Evolutionary conservation across 2,113 vertebrate genomes (phyloP), one percentile per base, ranked within the genome.

Genomic region (Xiphophorus maculatus): DNA sequence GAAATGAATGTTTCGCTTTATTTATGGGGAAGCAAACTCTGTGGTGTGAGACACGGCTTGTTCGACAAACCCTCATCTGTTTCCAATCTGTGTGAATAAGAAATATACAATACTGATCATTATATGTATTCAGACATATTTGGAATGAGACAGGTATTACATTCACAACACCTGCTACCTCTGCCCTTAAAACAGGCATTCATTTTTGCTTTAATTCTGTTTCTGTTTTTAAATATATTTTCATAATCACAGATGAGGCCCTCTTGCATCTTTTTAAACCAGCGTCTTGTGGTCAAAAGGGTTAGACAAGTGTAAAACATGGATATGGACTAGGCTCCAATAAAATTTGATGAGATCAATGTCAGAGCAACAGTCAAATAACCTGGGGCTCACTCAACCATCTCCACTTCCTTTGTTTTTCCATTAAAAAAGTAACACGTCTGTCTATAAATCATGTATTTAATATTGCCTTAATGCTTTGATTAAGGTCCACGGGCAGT

Each of bases 391-490:
- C 30, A 29, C 37, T 64, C 19, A 29, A 63, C 27, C 27, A 12
- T 69, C 32, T 3, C 15, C 19, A 29, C 51, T 58, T 58, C 3
- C 51, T 25, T 3, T 66, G 7, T 42, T 67, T 63, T 19, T 40
- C 15, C 27, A 15, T 40, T 40, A 40, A 66, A 66, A 66, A 67
- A 15, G n/a, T 44, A 29, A 44, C 35, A 42, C 22, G 12, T 25
- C 35, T 66, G n/a, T 62, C 51, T 61, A 68, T 76, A 48, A 76
- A 68, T 80, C 44, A 64, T 64, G 1, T 17, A 48, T 73, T 73
- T 79, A 58, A 54, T 35, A 28, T 42, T 66, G 66, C 51, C 0
- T 48, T 76, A 35, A 40, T 33, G 66, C 63, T 60, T 62, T 73
- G 84, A 80, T 65, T 51, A 9, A 83, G 76, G 76, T n/a, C 37